phyloP scores from a whole-genome alignment of 1,140 invertebrate species.

The Maniola jurtina region DNA sequence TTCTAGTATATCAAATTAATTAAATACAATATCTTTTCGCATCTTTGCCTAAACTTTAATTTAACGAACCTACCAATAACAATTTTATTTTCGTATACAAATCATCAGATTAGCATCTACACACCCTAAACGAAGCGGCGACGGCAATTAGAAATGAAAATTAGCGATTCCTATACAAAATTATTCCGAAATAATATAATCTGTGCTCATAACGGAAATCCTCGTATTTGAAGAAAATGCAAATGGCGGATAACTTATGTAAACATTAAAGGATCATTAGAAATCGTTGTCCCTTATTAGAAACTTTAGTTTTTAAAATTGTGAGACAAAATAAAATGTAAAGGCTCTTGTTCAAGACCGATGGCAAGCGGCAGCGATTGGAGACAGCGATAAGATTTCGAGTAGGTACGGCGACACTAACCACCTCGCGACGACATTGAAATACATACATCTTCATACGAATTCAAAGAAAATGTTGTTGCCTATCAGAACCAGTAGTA shows the following conservation, averaged over 20 bases:
- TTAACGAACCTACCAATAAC: not conserved
- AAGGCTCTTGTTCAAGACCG: too few species aligned
- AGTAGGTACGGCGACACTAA: too few species aligned
- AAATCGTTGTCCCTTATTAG: not conserved
- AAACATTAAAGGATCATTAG: slow-evolving; percentile 1
- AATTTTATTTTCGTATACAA: not conserved
- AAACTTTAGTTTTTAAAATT: not conserved
- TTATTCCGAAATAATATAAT: slow-evolving; percentile 10
- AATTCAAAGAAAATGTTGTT: too few species aligned
- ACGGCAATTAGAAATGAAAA: slow-evolving; percentile 10
- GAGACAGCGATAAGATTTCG: too few species aligned
- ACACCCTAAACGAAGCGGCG: not conserved
- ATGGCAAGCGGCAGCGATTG: too few species aligned
- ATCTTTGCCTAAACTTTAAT: too few species aligned
- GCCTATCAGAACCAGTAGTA: too few species aligned
- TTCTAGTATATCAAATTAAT: too few species aligned
- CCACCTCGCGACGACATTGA: too few species aligned
- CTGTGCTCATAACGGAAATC: slow-evolving; percentile 13
- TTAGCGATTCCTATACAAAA: slow-evolving; percentile 12
- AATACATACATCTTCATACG: too few species aligned
- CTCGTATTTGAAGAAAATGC: slow-evolving; percentile 15
- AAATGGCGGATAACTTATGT: slow-evolving; percentile 7
- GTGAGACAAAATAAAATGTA: too few species aligned
- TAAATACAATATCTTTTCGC: too few species aligned
- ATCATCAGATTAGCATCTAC: not conserved